Evolutionary conservation across 2,797 vertebrate species (phyloP).

Genomic region (Choloepus didactylus): DNA sequence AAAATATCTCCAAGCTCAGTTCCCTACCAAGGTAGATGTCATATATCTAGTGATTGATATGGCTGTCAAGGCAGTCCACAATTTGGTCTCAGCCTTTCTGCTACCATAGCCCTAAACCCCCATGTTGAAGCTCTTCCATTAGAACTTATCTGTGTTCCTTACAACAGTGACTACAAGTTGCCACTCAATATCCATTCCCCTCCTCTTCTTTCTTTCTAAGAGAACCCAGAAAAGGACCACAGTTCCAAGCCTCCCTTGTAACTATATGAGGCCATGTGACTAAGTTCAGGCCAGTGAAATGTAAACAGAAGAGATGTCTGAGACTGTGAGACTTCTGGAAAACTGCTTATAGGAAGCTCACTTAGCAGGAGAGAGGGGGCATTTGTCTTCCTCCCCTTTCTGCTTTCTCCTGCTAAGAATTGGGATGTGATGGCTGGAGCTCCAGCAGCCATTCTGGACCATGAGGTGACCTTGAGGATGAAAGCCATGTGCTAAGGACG

Average conservation of each 20-base stretch:
- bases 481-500: not conserved
- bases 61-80: not conserved
- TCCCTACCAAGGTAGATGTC: not conserved
- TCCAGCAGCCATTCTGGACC: conserved; percentile 16
- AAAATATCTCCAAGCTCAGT: not conserved
- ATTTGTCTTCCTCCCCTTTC: not conserved
- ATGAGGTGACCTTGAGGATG: not conserved
- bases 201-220: not conserved
- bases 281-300: not conserved
- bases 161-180: not conserved
- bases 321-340: not conserved
- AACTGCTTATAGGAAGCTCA: not conserved
- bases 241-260: not conserved
- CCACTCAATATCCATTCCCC: not conserved
- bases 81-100: not conserved
- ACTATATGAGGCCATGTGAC: not conserved
- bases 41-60: not conserved
- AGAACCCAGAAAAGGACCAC: conserved; percentile 1
- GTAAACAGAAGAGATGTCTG: not conserved
- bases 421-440: conserved; percentile 21
- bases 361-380: not conserved
- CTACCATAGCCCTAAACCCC: not conserved
- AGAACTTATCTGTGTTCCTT: not conserved
- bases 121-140: not conserved
- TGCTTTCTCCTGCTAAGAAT: not conserved